Conservation (phyloP, 2,888 invertebrate species). For the Xestia ashworthii region DNA sequence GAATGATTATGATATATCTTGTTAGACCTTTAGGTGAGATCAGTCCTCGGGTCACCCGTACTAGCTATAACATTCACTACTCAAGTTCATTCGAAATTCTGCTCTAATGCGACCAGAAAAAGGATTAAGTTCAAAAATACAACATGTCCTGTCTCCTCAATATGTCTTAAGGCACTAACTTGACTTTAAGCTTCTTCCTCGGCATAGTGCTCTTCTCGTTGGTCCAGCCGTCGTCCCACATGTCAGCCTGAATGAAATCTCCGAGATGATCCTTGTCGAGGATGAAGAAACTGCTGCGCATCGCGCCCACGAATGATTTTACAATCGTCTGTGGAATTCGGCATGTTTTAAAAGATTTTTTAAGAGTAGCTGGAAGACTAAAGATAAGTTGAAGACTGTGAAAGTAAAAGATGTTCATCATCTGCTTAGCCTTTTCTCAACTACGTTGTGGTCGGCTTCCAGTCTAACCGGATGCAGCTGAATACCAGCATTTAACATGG, state of each 20-base stretch:
- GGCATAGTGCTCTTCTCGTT: slow-evolving; percentile 83
- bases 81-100: background rate
- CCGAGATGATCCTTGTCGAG: slow-evolving; percentile 84
- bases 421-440: no score
- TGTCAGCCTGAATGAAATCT: slow-evolving; percentile 87
- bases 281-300: slow-evolving; percentile 90
- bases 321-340: slow-evolving; percentile 86
- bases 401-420: no score
- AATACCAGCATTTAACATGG: no score
- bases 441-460: no score
- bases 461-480: no score
- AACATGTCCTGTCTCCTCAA: background rate
- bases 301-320: slow-evolving; percentile 90
- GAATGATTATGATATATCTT: no score
- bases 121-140: background rate
- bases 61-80: background rate
- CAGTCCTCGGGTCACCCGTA: background rate
- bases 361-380: background rate
- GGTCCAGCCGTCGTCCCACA: slow-evolving; percentile 91
- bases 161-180: slow-evolving; percentile 72
- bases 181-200: slow-evolving; percentile 88
- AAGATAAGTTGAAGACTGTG: no score
- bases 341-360: background rate
- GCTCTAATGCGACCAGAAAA: background rate
- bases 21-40: background rate